These are phyloP conservation scores for Cheilosia variabilis DNA, from an alignment of 2,888 invertebrate species.

Conservation along the genomic window DNA sequence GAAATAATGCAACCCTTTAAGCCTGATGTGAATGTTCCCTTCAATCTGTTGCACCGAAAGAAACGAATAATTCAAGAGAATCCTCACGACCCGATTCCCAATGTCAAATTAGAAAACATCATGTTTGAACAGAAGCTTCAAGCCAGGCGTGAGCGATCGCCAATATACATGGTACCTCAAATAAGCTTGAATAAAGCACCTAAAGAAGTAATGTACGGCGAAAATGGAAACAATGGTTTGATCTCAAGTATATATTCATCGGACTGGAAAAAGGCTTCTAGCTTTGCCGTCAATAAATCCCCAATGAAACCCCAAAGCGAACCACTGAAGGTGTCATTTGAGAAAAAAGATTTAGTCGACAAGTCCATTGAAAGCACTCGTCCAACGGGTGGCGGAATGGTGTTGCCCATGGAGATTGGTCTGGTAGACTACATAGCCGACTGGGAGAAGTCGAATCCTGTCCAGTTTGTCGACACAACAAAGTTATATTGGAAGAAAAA, in stretches of 20 bases:
- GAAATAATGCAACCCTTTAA: conserved; percentile 71
- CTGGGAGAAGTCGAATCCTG: conserved; percentile 69
- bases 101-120: conserved; percentile 60
- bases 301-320: conserved; percentile 37
- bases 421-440: conserved; percentile 42
- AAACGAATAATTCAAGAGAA: conserved; percentile 66
- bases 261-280: conserved; percentile 70
- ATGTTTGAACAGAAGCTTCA: conserved; percentile 64
- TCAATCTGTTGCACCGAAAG: conserved; percentile 61
- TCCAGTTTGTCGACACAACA: conserved; percentile 68
- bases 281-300: conserved; percentile 30
- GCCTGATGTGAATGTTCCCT: conserved; percentile 66
- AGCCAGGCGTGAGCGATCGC: conserved; percentile 62
- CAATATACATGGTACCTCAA: conserved; percentile 75
- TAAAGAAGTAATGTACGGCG: conserved; percentile 68
- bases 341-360: conserved; percentile 39
- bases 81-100: conserved; percentile 61
- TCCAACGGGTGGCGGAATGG: background rate
- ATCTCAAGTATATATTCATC: conserved; percentile 75
- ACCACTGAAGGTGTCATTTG: background rate
- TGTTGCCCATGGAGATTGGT: conserved; percentile 54
- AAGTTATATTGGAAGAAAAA: conserved; percentile 70
- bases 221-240: conserved; percentile 52
- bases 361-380: conserved; percentile 38
- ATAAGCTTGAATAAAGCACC: conserved; percentile 74